Base-by-base conservation (phyloP, 2,888 invertebrate species). In the Pristionchus fissidentatus region DNA sequence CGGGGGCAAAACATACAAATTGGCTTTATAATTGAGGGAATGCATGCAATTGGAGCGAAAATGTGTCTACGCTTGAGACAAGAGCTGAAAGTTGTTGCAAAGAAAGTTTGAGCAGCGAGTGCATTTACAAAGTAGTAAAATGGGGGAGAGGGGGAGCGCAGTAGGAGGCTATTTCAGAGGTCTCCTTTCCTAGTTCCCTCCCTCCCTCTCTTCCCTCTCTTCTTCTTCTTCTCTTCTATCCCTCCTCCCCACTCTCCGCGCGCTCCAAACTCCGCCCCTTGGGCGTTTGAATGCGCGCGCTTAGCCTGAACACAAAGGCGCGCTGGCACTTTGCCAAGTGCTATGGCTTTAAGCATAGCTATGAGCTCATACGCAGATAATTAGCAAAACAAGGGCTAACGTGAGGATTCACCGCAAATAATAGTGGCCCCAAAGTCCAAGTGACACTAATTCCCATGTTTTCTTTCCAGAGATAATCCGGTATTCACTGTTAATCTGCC, bases 141-240 rank as follows among this genome's bases (percentile, higher is more conserved):
- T 49, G 41, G 38, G 22, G 49, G 75, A 49, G 49, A 32, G 75
- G 75, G 19, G 49, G 10, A 49, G 10, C 13, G 13, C 49, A 10
- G 19, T 49, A 77, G 49, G 46, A 77, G 75, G 75, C 79, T 55
- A 79, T 41, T 62, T 49, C 62, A 32, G 35, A 38, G 35, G 41
- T 57, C 57, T 26, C 81, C 55, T 73, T 60, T 38, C 83, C 73
- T 46, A 26, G 38, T 73, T 32, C 52, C 52, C 83, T 26, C 82
- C 35, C 82, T 38, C 52, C 29, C 82, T 70, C 38, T 52, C 73
- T 32, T 35, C 73, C 70, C 35, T 55, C 83, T 38, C n/a, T 55
- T 43, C 73, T 41, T 29, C 38, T 38, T 19, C 49, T n/a, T 32
- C 52, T 83, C 70, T 49, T 55, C 83, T 38, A 29, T 55, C 29